Percentiles rank a stretch among this genome's conserved stretches.
These are phyloP conservation scores for Zoroaster sp. DNA, from an alignment of 53 echinoderm and acorn worm genomes.

Conservation along the genomic window DNA sequence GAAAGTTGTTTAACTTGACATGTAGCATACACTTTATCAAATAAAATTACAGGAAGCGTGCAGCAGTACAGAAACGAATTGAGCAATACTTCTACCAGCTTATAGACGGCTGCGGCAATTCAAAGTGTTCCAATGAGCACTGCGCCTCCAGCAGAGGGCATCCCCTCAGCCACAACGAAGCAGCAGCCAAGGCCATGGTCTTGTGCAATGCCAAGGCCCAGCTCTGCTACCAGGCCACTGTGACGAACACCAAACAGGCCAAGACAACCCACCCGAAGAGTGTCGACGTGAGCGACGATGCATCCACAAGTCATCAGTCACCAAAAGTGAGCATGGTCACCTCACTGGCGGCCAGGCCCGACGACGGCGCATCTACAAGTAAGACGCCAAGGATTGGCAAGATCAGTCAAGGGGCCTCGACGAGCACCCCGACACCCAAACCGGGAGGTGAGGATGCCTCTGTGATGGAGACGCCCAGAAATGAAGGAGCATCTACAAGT, in stretches of 20 bases:
- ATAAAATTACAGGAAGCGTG: conserved; percentile 79
- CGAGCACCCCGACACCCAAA: not conserved
- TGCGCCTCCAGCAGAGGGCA: conserved; percentile 76
- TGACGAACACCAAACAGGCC: conserved; percentile 59
- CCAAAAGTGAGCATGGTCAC: not conserved
- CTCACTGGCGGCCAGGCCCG: not conserved
- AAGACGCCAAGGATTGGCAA: not conserved
- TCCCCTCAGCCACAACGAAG: conserved; percentile 82
- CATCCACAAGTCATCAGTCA: conserved; percentile 2
- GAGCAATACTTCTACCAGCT: conserved; percentile 99
- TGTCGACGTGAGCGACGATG: not conserved
- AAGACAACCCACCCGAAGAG: conserved; percentile 11
- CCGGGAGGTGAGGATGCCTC: not conserved
- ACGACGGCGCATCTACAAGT: not conserved
- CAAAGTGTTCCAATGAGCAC: conserved; percentile 77
- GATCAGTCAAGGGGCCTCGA: conserved; percentile 1
- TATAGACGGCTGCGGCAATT: conserved; percentile 80
- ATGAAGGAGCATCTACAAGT: conserved; percentile 9
- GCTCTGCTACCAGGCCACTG: conserved; percentile 73
- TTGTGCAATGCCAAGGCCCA: conserved; percentile 86
- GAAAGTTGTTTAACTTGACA: too few relatives aligned
- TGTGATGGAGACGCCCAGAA: not conserved
- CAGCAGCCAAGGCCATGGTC: conserved; percentile 88
- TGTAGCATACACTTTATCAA: not conserved
- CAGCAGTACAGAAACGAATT: conserved; percentile 80